Evolutionary conservation across 2,113 vertebrate genomes (phyloP), one percentile per base, ranked within the genome.

Genomic region (Cyprinodon brontotheroides): DNA sequence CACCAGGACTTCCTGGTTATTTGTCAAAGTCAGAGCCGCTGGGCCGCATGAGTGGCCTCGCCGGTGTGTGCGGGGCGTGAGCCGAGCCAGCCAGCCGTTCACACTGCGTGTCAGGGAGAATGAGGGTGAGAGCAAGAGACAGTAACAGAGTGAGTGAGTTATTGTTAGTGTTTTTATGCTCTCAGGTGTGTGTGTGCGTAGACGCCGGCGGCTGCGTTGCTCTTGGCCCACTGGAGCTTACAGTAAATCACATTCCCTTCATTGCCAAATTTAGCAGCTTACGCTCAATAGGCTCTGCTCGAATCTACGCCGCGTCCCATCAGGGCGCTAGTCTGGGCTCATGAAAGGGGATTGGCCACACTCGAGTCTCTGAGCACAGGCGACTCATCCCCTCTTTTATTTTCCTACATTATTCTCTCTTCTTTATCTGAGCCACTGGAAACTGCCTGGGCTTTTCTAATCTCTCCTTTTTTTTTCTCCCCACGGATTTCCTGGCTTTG

Each of bases 221-320:
- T 68, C 69, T 82, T 68, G 71, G 78, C 75, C 89, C 89, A 84
- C 43, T 85, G 96, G 95, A 97, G 97, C 96, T 97, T 95, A 95
- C 95, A 96, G 96, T 97, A 97, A 97, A 97, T 97, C 96, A 97
- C 96, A 96, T 95, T 95, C 95, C 95, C 96, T 96, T 97, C 96
- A 97, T 97, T 97, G 96, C 95, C 96, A 96, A 96, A 97, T 97
- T 97, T 97, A 97, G 96, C 96, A 96, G 96, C 96, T 97, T 96
- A 97, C 96, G 95, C 95, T 97, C 96, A 96, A 95, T 96, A 95
- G 96, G 95, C 95, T 96, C 95, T 93, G 96, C 96, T 96, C 95
- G 96, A 67, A 96, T 96, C 94, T 93, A 94, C 96, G 94, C 95
- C 92, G 94, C 89, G 96, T 95, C 96, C 96, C 96, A 96, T 96